These are phyloP conservation scores for Sebastes taczanowskii DNA, from an alignment of 2,797 vertebrate genomes.

Conservation along the genomic window DNA sequence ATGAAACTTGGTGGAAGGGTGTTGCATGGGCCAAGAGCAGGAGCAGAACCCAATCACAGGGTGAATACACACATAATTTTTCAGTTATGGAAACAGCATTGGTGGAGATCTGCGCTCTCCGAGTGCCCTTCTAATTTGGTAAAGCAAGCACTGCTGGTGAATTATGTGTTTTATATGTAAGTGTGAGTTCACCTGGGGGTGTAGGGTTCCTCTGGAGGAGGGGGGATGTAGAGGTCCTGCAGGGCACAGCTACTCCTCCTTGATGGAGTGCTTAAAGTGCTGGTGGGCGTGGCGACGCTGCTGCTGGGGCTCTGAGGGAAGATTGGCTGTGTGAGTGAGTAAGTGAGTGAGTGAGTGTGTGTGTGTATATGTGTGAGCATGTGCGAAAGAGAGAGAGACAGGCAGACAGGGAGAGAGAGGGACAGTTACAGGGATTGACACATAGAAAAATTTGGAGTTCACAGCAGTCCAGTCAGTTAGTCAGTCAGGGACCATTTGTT, in stretches of 20 bases:
- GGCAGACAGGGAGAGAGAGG: slow-evolving; percentile 21
- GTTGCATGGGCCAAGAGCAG: too few relatives aligned
- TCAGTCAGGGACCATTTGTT: slow-evolving; percentile 37
- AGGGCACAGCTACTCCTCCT: slow-evolving; percentile 97
- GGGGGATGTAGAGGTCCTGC: slow-evolving; percentile 96
- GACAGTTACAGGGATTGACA: slow-evolving; percentile 66
- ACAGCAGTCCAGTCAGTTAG: slow-evolving; percentile 44
- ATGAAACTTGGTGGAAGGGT: too few relatives aligned
- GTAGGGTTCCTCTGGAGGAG: slow-evolving; percentile 96
- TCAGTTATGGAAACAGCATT: too few relatives aligned
- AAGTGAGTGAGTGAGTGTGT: background rate
- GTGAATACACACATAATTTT: too few relatives aligned
- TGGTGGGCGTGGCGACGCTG: slow-evolving; percentile 95
- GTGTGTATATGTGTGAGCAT: background rate
- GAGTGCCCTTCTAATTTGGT: background rate
- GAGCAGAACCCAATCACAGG: too few relatives aligned
- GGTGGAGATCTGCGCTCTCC: too few relatives aligned
- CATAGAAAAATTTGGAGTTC: slow-evolving; percentile 55
- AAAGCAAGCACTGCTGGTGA: background rate
- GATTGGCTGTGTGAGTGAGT: slow-evolving; percentile 86
- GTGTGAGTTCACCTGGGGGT: slow-evolving; percentile 88
- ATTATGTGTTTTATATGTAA: background rate
- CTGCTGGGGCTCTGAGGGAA: slow-evolving; percentile 97
- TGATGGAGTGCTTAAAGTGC: slow-evolving; percentile 96
- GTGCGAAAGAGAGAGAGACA: slow-evolving; percentile 36